phyloP scores from a whole-genome alignment of 2,113 vertebrate species.

The Symphodus melops region DNA sequence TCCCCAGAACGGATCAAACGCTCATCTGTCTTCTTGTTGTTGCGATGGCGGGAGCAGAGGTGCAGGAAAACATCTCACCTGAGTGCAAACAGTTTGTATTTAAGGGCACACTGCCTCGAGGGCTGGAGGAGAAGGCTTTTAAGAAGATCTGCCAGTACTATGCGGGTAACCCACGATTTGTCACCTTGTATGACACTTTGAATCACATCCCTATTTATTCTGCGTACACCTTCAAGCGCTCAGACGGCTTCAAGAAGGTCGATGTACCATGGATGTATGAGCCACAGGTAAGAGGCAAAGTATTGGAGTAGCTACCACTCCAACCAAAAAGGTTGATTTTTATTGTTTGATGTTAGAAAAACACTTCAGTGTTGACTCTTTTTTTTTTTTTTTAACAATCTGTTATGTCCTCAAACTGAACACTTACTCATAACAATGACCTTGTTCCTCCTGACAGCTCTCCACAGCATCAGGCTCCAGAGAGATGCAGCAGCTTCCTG shows the following conservation, averaged over 20 bases:
- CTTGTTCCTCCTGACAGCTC: slow-evolving; percentile 52
- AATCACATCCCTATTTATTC: slow-evolving; percentile 72
- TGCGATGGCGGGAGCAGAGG: slow-evolving; percentile 55
- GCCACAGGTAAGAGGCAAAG: slow-evolving; percentile 62
- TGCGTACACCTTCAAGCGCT: slow-evolving; percentile 75
- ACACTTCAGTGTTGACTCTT: not conserved
- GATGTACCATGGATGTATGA: slow-evolving; percentile 79
- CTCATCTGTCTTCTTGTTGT: slow-evolving; percentile 40
- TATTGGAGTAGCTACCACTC: not conserved
- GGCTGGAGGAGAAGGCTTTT: slow-evolving; percentile 46
- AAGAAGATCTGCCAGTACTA: slow-evolving; percentile 76
- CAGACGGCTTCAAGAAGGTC: slow-evolving; percentile 65
- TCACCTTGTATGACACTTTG: slow-evolving; percentile 71
- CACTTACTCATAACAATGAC: not conserved
- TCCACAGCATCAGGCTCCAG: slow-evolving; percentile 44
- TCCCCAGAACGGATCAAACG: not conserved
- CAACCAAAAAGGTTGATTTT: no score
- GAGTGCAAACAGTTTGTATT: slow-evolving; percentile 73
- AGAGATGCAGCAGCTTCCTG: slow-evolving; percentile 67
- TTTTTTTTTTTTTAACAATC: not conserved
- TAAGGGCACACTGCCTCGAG: slow-evolving; percentile 67
- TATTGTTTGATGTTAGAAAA: not conserved
- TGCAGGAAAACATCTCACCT: slow-evolving; percentile 51
- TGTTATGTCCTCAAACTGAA: not conserved
- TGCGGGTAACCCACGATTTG: slow-evolving; percentile 49